Base-by-base conservation (phyloP, 2,113 vertebrate species). In the Eurypyga helias region DNA sequence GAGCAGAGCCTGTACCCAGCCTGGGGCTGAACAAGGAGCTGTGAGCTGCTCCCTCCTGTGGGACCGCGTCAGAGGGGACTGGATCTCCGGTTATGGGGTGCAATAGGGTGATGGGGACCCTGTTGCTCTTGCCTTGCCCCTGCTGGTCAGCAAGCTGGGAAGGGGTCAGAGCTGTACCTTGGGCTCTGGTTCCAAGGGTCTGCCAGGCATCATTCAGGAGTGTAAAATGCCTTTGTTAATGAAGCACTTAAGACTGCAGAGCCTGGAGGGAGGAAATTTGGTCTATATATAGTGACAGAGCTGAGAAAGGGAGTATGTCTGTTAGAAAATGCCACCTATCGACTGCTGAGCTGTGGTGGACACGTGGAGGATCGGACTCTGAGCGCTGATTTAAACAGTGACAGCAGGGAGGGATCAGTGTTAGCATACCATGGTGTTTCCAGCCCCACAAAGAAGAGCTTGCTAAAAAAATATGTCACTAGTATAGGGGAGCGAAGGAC, bases 61-160 rank as follows among this genome's bases (percentile, higher is more conserved):
- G 16, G 21, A 10, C 45, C 31, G 3, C 3, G 16, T 43, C 23
- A 26, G 36, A 31, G 10, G 20, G 34, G 25, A 11, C 28, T 45
- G 51, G 34, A 54, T 34, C 54, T 25, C 28, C 19, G 21, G 18
- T 38, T 17, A 13, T 23, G 17, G 18, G 24, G 18, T 57, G 28
- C 29, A n/a, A 5, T 4, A n/a, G 13, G n/a, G 6, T 52, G 58
- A 19, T 38, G 57, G 23, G 8, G 2, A 4, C 55, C 28, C 14
- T 0, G 1, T 38, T 33, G n/a, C n/a, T 70, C 24, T 76, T 2
- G 1, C 15, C 12, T 70, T 9, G 10, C 36, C 17, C 41, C 57
- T 82, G 13, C 26, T 33, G 17, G 33, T 49, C 81, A 66, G 41
- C 25, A 76, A 31, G 17, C 9, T 2, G 4, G 34, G 43, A 38